Conservation (phyloP, 2,113 vertebrate species). For the Bubo blakistoni region DNA sequence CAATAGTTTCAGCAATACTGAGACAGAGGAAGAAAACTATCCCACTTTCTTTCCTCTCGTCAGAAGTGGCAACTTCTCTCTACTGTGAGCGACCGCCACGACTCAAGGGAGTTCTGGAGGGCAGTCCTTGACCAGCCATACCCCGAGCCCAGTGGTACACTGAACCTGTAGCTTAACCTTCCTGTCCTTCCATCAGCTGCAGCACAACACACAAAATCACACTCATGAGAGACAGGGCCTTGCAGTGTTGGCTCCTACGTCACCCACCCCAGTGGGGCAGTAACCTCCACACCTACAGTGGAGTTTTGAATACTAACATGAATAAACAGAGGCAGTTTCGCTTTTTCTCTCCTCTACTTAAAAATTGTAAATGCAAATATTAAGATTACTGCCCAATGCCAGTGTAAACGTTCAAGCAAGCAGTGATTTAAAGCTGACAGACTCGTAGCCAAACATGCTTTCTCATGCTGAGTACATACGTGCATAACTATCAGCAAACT, state of each 20-base stretch:
- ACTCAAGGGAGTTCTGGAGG: background rate
- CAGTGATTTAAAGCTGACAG: background rate
- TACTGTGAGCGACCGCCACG: background rate
- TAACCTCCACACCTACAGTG: background rate
- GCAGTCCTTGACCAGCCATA: background rate
- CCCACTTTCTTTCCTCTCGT: background rate
- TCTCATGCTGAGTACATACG: background rate
- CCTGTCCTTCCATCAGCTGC: background rate
- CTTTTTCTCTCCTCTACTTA: background rate
- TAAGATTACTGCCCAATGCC: background rate
- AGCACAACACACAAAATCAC: background rate
- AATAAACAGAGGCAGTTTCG: conserved; percentile 6
- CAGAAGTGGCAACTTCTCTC: background rate
- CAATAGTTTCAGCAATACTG: background rate
- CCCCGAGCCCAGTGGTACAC: background rate
- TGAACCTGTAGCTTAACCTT: background rate
- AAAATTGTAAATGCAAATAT: background rate
- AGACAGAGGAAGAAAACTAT: background rate
- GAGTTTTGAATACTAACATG: background rate
- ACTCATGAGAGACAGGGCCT: background rate
- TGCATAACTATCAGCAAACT: background rate
- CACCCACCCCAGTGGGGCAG: rapidly evolving
- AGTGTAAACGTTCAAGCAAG: background rate
- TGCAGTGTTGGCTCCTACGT: background rate
- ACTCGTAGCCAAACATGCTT: rapidly evolving